phyloP scores from a whole-genome alignment of 2,888 invertebrate genomes.

The Prenolepis imparis region DNA sequence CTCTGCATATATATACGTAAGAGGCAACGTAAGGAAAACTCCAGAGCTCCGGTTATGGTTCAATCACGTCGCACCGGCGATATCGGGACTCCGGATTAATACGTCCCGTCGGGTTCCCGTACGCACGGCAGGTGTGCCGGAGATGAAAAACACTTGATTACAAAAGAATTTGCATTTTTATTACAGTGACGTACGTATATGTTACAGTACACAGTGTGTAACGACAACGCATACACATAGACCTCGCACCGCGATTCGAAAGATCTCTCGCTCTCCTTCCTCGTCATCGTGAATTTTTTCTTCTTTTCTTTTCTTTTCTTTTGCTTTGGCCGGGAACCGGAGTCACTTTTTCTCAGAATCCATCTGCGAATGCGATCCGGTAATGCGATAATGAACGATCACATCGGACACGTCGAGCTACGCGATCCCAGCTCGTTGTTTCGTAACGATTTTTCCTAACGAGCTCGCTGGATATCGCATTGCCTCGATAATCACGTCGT shows the following conservation, averaged over 20 bases:
- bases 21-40: conserved; percentile 23
- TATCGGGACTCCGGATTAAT: conserved; percentile 37
- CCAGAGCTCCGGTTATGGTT: conserved; percentile 21
- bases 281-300: background rate
- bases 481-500: conserved; percentile 27
- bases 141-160: conserved; percentile 59
- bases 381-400: conserved; percentile 40
- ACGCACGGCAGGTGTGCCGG: background rate
- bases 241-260: conserved; percentile 17
- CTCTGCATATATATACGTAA: background rate
- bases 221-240: conserved; percentile 60
- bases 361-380: conserved; percentile 10
- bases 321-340: background rate
- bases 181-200: conserved; percentile 81
- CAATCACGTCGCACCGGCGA: conserved; percentile 34
- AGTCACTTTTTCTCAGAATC: background rate
- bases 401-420: conserved; percentile 28
- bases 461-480: conserved; percentile 42
- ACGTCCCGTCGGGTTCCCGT: background rate
- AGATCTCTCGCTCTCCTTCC: conserved; percentile 1
- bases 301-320: background rate
- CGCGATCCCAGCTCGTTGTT: conserved; percentile 22
- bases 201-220: conserved; percentile 77
- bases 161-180: conserved; percentile 82
- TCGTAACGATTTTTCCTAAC: conserved; percentile 45